Evolutionary conservation across 2,797 vertebrate genomes (phyloP), one percentile per base, ranked within the genome.

Genomic region (Microctenopoma steveboyesi): DNA sequence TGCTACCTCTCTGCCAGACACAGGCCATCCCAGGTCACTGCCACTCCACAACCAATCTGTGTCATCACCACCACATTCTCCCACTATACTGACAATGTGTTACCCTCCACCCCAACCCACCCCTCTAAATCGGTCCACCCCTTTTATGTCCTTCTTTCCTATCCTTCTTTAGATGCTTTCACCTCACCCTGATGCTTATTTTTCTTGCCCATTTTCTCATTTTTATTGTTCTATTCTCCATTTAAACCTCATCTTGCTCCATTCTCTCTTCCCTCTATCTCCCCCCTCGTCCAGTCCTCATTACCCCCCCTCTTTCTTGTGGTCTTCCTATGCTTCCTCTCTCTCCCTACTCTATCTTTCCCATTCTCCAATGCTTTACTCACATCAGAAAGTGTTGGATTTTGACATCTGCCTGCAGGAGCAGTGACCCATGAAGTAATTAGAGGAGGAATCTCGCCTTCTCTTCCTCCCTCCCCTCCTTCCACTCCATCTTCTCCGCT

Each of bases 351-450:
- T 60, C 74, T 42, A 53, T 72, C 72, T 67, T 70, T 45, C 66
- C 78, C 75, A 73, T 85, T 89, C 83, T 78, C 52, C 76, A 59
- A 69, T 40, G 14, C 85, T 85, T 74, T 82, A 79, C 85, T 87
- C 81, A 93, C 92, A 94, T 95, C 93, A 93, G 81, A 88, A 92
- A 92, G 89, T 93, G 93, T 95, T 92, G 94, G 93, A 93, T 94
- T 94, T 92, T 95, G 95, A 96, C 95, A 95, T 90, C 85, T 92
- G 93, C 93, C 93, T 93, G 86, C 83, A 93, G 92, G 91, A 94
- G 93, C 92, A 92, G 84, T 97, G 96, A 97, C 96, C 96, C 93
- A 80, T 95, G 91, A 96, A 96, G 95, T 96, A 96, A 97, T 98
- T 97, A 96, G 94, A 93, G 91, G 90, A 95, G 94, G 95, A 96